Base-by-base conservation (phyloP, 2,888 invertebrate species). In the Drosophila pseudotalamancana region DNA sequence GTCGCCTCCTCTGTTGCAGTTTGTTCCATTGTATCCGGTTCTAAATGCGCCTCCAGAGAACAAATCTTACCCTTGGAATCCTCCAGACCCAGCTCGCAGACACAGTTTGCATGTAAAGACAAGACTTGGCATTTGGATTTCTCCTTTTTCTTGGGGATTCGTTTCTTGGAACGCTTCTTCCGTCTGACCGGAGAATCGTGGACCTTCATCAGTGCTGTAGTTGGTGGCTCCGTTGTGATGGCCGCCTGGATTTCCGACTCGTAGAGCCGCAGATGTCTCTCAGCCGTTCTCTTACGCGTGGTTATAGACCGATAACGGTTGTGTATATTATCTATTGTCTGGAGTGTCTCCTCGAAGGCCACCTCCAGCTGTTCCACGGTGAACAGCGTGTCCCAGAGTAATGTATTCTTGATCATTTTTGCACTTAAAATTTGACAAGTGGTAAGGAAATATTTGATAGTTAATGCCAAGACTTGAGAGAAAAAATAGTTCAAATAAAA, bases 171-270 rank as follows among this genome's bases (percentile, higher is more conserved):
- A 6, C n/a, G 8, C 16, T 49, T 54, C 11, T 35, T 49, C 3
- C 8, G 21, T 23, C 51, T 73, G 6, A 50, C 31, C 0, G 34
- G 16, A n/a, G 4, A n/a, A n/a, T 6, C 27, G 4, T 29, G 16
- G 14, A 23, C 43, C 25, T 67, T 76, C 29, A 12, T 18, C 0
- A 29, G 3, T 8, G 18, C 9, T 25, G 25, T 25, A 8, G 37
- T 32, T 2, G 2, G 31, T 2, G 19, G 27, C 16, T 65, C 35
- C 1, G 21, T 29, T 4, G 56, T 72, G 4, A 82, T 85, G 9
- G 81, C 81, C 0, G 69, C 79, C n/a, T 74, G 54, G 21, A 82
- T 82, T 19, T 82, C 79, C 1, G 61, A 46, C 14, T 82, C 87
- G 8, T 60, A 85, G 9, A 39, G 18, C 3, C 34, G 40, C 4